phyloP scores from a whole-genome alignment of 2,797 vertebrate genomes.

The Schizopygopsis malacanthus region DNA sequence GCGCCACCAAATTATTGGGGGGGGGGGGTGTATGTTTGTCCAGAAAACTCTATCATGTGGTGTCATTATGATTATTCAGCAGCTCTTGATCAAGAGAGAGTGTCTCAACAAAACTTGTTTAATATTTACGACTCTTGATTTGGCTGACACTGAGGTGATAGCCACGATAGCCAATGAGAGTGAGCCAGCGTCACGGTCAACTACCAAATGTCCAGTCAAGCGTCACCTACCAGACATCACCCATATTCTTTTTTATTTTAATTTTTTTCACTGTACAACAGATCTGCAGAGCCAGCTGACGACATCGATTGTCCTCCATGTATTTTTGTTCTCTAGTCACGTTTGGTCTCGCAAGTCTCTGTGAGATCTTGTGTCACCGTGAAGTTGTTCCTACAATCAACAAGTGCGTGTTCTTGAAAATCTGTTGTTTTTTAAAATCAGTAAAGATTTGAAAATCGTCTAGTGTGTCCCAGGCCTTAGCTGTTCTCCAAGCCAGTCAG shows the following conservation, averaged over 20 bases:
- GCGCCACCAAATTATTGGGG: neutral
- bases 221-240: neutral
- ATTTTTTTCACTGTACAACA: neutral
- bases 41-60: neutral
- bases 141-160: neutral
- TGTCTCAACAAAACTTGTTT: neutral
- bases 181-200: neutral
- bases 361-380: neutral
- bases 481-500: too few species aligned
- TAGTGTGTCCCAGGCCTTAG: neutral
- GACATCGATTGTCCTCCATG: neutral
- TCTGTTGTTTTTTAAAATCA: neutral
- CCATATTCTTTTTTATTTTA: neutral
- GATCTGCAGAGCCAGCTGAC: neutral
- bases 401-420: neutral
- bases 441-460: neutral
- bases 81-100: neutral
- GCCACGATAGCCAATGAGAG: neutral
- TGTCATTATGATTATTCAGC: neutral
- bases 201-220: neutral
- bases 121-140: too few species aligned
- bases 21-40: neutral
- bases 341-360: neutral
- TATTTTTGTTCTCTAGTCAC: neutral
- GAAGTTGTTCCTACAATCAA: neutral